Evolutionary conservation across 2,888 invertebrate genomes (phyloP), one percentile per base, ranked within the genome.

Genomic region (Agrypnus murinus): DNA sequence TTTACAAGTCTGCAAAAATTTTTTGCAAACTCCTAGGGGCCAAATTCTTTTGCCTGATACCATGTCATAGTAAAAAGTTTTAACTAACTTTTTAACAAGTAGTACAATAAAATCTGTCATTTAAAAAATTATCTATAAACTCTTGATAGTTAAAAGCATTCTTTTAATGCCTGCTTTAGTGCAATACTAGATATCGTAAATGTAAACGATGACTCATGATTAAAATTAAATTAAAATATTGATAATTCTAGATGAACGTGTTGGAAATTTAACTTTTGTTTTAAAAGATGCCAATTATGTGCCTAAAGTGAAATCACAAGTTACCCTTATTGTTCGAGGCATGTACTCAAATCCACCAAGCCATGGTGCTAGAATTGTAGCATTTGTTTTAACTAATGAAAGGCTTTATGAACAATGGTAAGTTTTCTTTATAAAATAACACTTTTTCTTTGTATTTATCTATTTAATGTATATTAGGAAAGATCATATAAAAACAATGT

Each of bases 321-420:
- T 98, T 73, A 96, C 96, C 71, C 87, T 96, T 78, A 86, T 95
- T 38, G 91, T 98, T 65, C 91, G 98, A 85, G 95, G 93, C 72
- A 94, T 94, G 90, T 98, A 98, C 87, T 99, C 98, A 74, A 99
- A 97, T 88, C 98, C 99, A 73, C 98, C 99, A 5, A 94, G 94
- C 79, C 98, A 97, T 86, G 99, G 99, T 63, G 97, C 95, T 9
- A 89, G 96, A 73, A 91, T 99, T 79, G 97, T 99, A 7, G 89
- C 94, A 65, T 91, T 91, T 71, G 93, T 98, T 36, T 89, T 99
- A 43, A 91, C 90, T 78, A 90, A 94, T 83, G 88, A 90, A 1
- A 89, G 89, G 53, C 89, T 97, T 43, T 93, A 89, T 81, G 88
- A 90, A 62, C 93, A 98, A 87, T 99, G 99, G 98, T 93, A 75